These are phyloP conservation scores for Naso thynnoides DNA, from an alignment of 2,797 vertebrate species.

Conservation along the genomic window DNA sequence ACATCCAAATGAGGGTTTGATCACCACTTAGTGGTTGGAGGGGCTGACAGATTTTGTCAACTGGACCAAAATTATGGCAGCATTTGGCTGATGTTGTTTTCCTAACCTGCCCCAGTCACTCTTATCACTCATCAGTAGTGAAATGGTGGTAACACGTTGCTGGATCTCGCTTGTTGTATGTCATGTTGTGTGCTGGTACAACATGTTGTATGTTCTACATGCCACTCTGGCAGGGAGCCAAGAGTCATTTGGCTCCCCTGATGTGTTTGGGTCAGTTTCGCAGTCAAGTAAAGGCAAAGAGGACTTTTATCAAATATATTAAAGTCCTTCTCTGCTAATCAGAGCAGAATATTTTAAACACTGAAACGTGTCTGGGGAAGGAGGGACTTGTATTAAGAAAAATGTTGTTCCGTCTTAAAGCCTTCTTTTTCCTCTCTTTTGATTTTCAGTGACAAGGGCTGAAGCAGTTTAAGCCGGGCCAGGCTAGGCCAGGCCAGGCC, in stretches of 20 bases:
- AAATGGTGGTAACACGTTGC: conserved; percentile 22
- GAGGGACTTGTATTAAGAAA: too few relatives aligned
- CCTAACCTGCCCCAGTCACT: conserved; percentile 13
- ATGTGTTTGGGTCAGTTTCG: conserved; percentile 1
- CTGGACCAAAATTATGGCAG: neutral
- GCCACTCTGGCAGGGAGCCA: conserved; percentile 9
- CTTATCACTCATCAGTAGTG: conserved; percentile 17
- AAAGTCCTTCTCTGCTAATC: too few relatives aligned
- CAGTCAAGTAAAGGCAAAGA: conserved; percentile 13
- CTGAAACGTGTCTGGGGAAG: too few relatives aligned
- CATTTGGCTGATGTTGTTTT: conserved; percentile 29
- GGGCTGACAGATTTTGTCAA: conserved; percentile 26
- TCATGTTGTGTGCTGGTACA: too few relatives aligned
- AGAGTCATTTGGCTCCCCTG: neutral
- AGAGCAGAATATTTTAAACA: too few relatives aligned
- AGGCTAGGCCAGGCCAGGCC: conserved; percentile 49
- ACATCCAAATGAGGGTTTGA: conserved; percentile 7
- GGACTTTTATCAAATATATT: conserved; percentile 2
- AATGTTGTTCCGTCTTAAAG: conserved; percentile 7
- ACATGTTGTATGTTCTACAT: conserved; percentile 33
- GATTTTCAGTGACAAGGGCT: conserved; percentile 68
- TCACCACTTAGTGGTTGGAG: neutral
- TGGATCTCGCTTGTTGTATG: conserved; percentile 26
- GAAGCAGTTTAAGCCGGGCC: conserved; percentile 49
- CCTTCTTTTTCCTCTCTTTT: conserved; percentile 33